Evolutionary conservation across 1,140 invertebrate genomes (phyloP).

Genomic region (Chymomyza costata): DNA sequence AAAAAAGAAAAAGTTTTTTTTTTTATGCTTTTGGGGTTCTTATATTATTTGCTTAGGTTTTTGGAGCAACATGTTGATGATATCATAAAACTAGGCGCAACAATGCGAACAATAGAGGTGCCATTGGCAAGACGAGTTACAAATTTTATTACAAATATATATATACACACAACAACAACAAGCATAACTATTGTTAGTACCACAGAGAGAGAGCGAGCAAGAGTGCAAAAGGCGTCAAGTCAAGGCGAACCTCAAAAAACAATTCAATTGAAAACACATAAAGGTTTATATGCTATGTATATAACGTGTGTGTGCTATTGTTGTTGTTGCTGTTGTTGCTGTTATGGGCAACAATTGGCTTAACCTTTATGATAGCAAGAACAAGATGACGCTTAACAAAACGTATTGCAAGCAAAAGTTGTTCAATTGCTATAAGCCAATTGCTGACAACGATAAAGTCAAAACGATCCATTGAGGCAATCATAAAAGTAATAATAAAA

Average conservation of each 20-base stretch:
- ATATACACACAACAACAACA: no score
- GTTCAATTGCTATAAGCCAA: no score
- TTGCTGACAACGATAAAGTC: no score
- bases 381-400: background rate
- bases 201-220: no score
- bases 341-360: slow-evolving; percentile 42
- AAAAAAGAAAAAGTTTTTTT: no score
- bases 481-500: slow-evolving; percentile 14
- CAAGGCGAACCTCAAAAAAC: slow-evolving; percentile 25
- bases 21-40: no score
- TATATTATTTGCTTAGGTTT: no score
- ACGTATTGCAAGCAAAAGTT: no score
- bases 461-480: no score
- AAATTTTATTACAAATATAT: slow-evolving; percentile 40
- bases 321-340: slow-evolving; percentile 38
- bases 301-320: slow-evolving; percentile 24
- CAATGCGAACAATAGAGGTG: slow-evolving; percentile 11
- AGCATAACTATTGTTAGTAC: no score
- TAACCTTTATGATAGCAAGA: slow-evolving; percentile 37
- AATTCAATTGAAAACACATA: slow-evolving; percentile 54
- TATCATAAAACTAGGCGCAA: slow-evolving; percentile 49
- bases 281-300: slow-evolving; percentile 37
- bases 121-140: slow-evolving; percentile 41
- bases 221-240: no score
- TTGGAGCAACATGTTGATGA: slow-evolving; percentile 25